Conservation (phyloP, 2,797 vertebrate genomes). For the Gallinago nigripennis region DNA sequence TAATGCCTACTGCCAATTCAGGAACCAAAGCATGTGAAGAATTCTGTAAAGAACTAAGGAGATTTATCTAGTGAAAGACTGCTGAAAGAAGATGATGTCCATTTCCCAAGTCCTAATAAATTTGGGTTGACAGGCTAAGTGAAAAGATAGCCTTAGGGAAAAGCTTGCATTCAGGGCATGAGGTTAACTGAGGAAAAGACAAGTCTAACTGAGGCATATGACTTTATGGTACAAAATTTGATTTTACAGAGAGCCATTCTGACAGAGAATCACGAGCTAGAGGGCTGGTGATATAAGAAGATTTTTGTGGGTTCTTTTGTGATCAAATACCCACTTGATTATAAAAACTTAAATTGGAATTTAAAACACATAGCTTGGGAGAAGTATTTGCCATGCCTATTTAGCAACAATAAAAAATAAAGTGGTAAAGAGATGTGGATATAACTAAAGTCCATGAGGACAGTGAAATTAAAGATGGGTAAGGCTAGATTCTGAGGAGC, state of each 20-base stretch:
- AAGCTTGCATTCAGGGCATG: slow-evolving; percentile 34
- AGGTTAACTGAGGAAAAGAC: slow-evolving; percentile 67
- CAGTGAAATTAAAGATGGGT: not conserved
- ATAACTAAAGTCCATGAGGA: not conserved
- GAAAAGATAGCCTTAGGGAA: slow-evolving; percentile 16
- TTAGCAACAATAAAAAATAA: not conserved
- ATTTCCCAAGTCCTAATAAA: slow-evolving; percentile 37
- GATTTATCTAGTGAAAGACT: not conserved
- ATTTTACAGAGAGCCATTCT: slow-evolving; percentile 27
- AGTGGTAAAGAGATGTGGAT: not conserved
- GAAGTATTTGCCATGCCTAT: not conserved
- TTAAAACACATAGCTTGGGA: not conserved
- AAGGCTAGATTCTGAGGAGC: not conserved
- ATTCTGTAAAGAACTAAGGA: not conserved
- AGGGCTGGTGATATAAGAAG: not conserved
- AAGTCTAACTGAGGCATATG: slow-evolving; percentile 44
- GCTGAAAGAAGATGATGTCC: slow-evolving; percentile 35
- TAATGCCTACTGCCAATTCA: not conserved
- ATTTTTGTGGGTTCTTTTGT: not conserved
- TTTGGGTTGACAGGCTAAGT: slow-evolving; percentile 47
- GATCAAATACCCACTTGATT: not conserved
- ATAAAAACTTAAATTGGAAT: not conserved
- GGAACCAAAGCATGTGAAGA: not conserved
- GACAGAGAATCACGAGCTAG: slow-evolving; percentile 8
- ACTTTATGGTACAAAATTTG: slow-evolving; percentile 32